phyloP scores from a whole-genome alignment of 2,797 vertebrate genomes.

The Echeneis naucrates region DNA sequence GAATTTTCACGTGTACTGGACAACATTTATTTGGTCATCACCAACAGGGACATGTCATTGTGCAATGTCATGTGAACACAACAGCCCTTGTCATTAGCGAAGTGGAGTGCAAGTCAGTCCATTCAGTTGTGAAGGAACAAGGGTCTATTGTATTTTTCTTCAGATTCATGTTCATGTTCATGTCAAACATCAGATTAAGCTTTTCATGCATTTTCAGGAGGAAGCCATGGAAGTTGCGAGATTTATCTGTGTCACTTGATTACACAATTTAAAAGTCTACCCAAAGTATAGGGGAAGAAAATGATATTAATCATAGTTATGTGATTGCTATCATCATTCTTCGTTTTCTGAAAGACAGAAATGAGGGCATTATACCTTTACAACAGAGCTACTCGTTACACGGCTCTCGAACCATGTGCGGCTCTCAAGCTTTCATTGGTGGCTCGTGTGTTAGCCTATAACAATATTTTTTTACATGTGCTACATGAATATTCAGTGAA shows the following conservation, averaged over 20 bases:
- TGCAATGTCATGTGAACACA: conserved; percentile 5
- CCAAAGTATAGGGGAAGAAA: not conserved
- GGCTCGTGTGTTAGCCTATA: too few relatives aligned
- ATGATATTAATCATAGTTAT: not conserved
- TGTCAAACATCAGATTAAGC: conserved; percentile 12
- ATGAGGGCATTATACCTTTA: conserved; percentile 15
- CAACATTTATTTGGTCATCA: conserved; percentile 9
- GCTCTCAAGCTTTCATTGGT: too few relatives aligned
- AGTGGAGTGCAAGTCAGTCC: conserved; percentile 9
- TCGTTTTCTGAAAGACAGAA: conserved; percentile 9
- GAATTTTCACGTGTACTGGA: conserved; percentile 5
- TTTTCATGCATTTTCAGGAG: not conserved
- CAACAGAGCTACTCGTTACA: too few relatives aligned
- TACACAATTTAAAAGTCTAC: not conserved
- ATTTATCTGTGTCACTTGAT: not conserved
- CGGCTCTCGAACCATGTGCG: too few relatives aligned
- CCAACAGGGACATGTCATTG: conserved; percentile 11
- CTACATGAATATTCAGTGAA: too few relatives aligned
- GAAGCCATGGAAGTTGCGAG: not conserved
- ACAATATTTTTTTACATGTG: too few relatives aligned
- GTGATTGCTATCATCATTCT: conserved; percentile 5
- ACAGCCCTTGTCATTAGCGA: conserved; percentile 4
- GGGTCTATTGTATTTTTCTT: conserved; percentile 14
- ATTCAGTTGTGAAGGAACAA: conserved; percentile 7
- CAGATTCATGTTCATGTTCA: too few relatives aligned